Conservation (phyloP, 2,113 vertebrate species). For the Motacilla alba region DNA sequence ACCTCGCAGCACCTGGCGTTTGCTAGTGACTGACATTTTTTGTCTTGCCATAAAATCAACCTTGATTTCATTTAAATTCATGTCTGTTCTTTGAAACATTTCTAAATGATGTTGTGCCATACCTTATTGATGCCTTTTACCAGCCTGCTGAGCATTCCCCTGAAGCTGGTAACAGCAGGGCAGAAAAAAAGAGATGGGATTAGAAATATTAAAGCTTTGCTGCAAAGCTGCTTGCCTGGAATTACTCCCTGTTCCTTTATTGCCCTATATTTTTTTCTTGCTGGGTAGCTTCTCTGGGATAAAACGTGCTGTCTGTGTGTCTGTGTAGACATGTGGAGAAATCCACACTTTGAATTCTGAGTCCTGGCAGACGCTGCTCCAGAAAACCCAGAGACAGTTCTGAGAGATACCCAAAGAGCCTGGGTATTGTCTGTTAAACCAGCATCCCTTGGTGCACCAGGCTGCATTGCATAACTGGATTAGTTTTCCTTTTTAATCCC, state of each 20-base stretch:
- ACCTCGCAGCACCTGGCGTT: not conserved
- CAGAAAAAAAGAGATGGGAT: not conserved
- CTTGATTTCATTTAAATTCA: not conserved
- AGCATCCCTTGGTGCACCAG: not conserved
- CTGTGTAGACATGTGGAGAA: not conserved
- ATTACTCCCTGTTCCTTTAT: not conserved
- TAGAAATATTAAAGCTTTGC: not conserved
- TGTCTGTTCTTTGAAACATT: not conserved
- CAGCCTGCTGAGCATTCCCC: not conserved
- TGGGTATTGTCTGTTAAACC: not conserved
- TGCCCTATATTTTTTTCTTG: not conserved
- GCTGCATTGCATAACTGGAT: not conserved
- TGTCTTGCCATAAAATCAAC: not conserved
- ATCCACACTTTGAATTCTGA: not conserved
- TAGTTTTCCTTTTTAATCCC: conserved; percentile 4
- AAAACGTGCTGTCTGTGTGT: fast-evolving
- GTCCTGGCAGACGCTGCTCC: not conserved
- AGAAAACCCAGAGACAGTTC: not conserved
- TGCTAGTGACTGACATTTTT: not conserved
- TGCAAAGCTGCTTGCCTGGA: not conserved
- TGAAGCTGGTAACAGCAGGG: not conserved
- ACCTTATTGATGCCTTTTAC: not conserved
- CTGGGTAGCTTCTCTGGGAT: not conserved
- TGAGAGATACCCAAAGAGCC: not conserved
- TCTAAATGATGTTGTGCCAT: not conserved